A percentile compares a stretch with the other conserved stretches of the same genome.
Evolutionary conservation across 2,797 vertebrate species (phyloP).

Genomic region (Glyptemys insculpta): DNA sequence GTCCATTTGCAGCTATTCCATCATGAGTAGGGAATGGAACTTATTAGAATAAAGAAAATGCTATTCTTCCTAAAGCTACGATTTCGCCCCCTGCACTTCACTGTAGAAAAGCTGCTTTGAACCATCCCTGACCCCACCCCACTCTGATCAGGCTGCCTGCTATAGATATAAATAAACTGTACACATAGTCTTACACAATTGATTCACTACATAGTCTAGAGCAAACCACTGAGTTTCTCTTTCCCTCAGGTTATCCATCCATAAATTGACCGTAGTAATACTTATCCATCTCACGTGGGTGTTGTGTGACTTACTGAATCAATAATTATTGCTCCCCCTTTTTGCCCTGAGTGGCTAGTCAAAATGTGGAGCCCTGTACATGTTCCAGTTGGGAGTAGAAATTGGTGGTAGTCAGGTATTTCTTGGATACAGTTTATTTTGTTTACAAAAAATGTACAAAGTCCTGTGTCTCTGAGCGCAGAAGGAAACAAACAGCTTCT

Average conservation of each 20-base stretch:
- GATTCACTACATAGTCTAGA: slow-evolving; percentile 13
- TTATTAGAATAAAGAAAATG: neutral
- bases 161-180: neutral
- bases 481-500: neutral
- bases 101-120: neutral
- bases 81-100: neutral
- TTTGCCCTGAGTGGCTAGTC: neutral
- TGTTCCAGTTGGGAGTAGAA: neutral
- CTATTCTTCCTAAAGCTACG: neutral
- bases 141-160: neutral
- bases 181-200: neutral
- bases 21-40: neutral
- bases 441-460: neutral
- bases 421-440: neutral
- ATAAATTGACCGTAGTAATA: slow-evolving; percentile 33
- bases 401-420: neutral
- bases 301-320: slow-evolving; percentile 41
- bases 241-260: slow-evolving; percentile 23
- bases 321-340: neutral
- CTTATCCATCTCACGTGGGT: slow-evolving; percentile 13
- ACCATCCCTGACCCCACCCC: neutral
- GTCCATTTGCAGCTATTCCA: too few relatives aligned
- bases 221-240: neutral
- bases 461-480: neutral
- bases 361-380: neutral